Evolutionary conservation across 2,113 vertebrate genomes (phyloP).

Genomic region (Tauraco erythrolophus): DNA sequence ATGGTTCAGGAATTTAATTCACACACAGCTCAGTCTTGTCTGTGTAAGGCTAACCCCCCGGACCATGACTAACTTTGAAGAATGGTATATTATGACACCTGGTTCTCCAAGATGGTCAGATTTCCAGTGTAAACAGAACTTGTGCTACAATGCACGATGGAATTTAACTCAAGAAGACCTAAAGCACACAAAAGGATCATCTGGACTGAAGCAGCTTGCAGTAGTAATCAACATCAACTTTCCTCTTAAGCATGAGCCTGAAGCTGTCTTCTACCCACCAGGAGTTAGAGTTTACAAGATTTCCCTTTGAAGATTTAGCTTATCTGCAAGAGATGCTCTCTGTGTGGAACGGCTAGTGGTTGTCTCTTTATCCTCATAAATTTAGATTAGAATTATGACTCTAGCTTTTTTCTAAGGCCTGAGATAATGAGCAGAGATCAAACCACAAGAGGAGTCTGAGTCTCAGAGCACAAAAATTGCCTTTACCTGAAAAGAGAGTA

Average conservation of each 20-base stretch:
- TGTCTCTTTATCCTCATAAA: background rate
- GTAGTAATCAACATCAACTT: background rate
- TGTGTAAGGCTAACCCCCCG: background rate
- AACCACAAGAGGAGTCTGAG: background rate
- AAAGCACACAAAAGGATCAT: background rate
- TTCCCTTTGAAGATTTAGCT: constrained; percentile 18
- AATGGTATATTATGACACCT: background rate
- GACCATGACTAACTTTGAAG: background rate
- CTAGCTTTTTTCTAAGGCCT: background rate
- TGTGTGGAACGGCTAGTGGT: background rate
- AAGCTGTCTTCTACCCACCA: background rate
- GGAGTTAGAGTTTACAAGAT: background rate
- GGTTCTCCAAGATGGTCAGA: background rate
- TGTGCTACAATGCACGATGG: background rate
- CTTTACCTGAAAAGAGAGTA: background rate
- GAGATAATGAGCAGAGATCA: constrained; percentile 8
- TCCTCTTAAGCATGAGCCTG: background rate
- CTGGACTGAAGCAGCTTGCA: background rate
- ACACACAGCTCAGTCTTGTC: background rate
- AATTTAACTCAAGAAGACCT: background rate
- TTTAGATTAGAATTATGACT: background rate
- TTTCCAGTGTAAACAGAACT: too few relatives aligned
- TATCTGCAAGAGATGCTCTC: background rate
- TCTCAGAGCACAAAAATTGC: background rate
- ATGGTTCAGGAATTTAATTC: background rate